Conservation (phyloP, 2,888 invertebrate genomes). For the Clistopyga incitator region DNA sequence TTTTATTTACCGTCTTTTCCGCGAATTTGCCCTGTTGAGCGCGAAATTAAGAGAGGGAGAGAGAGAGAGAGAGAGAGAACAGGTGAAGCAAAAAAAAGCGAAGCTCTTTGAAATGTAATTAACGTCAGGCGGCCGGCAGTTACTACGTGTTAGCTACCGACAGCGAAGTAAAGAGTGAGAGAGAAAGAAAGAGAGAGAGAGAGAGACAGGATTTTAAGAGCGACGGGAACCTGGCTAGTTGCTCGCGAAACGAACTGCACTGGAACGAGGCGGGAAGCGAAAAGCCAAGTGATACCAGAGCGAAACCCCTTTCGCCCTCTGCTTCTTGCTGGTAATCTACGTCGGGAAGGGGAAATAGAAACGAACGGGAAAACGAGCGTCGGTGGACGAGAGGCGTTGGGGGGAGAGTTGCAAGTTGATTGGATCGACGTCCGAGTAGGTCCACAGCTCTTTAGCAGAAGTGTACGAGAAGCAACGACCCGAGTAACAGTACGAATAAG, state of each 20-base stretch:
- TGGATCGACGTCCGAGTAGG: constrained; percentile 50
- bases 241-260: constrained; percentile 20
- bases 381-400: not conserved
- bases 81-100: not conserved
- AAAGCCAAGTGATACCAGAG: constrained; percentile 22
- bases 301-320: constrained; percentile 8
- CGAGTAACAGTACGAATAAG: constrained; percentile 8
- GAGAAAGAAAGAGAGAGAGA: constrained; percentile 11
- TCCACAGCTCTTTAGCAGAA: constrained; percentile 40
- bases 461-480: constrained; percentile 16
- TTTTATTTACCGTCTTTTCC: not conserved
- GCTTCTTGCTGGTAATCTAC: constrained; percentile 16
- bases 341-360: constrained; percentile 23
- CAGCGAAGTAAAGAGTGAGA: constrained; percentile 9
- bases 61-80: not conserved
- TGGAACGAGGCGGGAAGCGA: constrained; percentile 10
- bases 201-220: constrained; percentile 35
- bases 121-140: constrained; percentile 48
- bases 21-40: not conserved
- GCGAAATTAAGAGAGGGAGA: not conserved
- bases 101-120: constrained; percentile 58
- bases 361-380: constrained; percentile 4
- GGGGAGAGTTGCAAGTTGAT: constrained; percentile 49
- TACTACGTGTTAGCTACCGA: constrained; percentile 50
- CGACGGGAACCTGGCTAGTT: constrained; percentile 29